These are phyloP conservation scores for Lerista edwardsae DNA, from an alignment of 2,797 vertebrate species.

Conservation along the genomic window DNA sequence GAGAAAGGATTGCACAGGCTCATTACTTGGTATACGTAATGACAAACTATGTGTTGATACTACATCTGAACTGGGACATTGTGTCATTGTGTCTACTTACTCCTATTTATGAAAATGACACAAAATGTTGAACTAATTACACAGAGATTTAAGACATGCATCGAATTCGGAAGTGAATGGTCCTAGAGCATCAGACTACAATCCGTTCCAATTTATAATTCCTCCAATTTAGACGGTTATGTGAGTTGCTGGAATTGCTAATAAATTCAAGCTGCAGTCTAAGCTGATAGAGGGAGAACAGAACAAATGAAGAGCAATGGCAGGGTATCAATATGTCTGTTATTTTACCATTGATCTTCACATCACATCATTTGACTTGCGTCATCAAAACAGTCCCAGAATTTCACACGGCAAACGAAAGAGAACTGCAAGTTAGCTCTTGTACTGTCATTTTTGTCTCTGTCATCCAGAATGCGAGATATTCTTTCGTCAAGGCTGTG, in stretches of 20 bases:
- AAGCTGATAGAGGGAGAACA: slow-evolving; percentile 43
- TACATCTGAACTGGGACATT: too few species aligned
- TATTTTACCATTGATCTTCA: slow-evolving; percentile 66
- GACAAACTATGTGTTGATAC: too few species aligned
- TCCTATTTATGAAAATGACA: not conserved
- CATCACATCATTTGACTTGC: slow-evolving; percentile 69
- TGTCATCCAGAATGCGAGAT: slow-evolving; percentile 69
- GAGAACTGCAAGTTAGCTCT: slow-evolving; percentile 64
- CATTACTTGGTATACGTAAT: too few species aligned
- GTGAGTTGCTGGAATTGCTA: too few species aligned
- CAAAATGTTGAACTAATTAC: not conserved
- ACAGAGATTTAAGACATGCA: not conserved
- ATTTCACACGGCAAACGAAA: slow-evolving; percentile 66
- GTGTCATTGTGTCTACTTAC: not conserved
- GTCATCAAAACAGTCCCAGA: slow-evolving; percentile 62
- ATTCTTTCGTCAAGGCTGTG: slow-evolving; percentile 72
- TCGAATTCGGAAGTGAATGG: not conserved
- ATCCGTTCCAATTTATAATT: not conserved
- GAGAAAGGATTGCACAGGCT: too few species aligned
- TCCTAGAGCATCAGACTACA: not conserved
- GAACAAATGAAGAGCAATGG: slow-evolving; percentile 26
- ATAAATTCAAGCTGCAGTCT: slow-evolving; percentile 13
- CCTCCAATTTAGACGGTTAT: not conserved
- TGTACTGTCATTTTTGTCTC: slow-evolving; percentile 71
- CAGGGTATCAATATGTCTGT: slow-evolving; percentile 34